Conservation (phyloP, 2,797 vertebrate species). For the Hirundo rustica region DNA sequence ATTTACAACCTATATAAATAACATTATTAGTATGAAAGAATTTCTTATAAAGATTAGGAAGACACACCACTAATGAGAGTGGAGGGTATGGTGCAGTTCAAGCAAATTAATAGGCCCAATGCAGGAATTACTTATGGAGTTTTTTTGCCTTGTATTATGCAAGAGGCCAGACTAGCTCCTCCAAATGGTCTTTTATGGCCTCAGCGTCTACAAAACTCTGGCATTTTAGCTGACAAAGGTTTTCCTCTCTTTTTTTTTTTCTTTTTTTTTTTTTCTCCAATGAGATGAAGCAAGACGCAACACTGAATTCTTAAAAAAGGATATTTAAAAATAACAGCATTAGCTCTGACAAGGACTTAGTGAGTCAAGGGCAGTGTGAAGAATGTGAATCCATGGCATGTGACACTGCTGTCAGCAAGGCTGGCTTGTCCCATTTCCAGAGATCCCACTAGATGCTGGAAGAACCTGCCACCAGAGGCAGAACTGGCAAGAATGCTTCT, state of each 20-base stretch:
- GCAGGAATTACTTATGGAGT: not conserved
- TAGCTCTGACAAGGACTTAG: not conserved
- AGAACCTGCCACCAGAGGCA: not conserved
- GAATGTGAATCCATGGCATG: not conserved
- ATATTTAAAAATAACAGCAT: not conserved
- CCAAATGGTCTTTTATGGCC: not conserved
- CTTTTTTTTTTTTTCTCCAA: not conserved
- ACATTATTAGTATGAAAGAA: not conserved
- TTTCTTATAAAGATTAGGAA: constrained; percentile 5
- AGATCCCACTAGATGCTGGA: not conserved
- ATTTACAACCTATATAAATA: constrained; percentile 10
- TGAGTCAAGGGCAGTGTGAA: not conserved
- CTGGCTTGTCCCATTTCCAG: not conserved
- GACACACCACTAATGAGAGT: not conserved
- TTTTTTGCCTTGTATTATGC: not conserved
- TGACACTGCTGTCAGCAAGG: not conserved
- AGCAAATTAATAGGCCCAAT: not conserved
- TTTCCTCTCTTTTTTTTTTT: not conserved
- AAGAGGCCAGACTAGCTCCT: not conserved
- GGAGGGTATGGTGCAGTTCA: not conserved
- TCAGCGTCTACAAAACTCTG: not conserved
- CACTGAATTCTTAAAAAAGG: not conserved
- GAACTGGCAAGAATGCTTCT: not conserved
- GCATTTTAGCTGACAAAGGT: not conserved
- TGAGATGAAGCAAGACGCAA: not conserved